These are phyloP conservation scores for Holcopasites calliopsidis DNA, from an alignment of 1,140 invertebrate species.

Conservation along the genomic window DNA sequence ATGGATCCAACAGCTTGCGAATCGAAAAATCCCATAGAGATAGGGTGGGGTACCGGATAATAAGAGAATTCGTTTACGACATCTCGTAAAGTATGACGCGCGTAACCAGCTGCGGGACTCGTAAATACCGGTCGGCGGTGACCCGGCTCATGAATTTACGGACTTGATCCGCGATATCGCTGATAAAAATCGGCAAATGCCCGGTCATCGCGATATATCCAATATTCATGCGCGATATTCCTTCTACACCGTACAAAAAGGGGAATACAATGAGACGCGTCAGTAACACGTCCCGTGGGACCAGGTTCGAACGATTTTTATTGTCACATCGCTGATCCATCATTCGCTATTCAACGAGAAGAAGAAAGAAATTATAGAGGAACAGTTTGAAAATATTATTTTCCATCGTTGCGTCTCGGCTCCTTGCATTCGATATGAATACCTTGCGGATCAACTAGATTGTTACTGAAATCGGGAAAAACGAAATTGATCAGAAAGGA, in stretches of 20 bases:
- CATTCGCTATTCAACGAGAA: too few relatives aligned
- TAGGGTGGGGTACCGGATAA: slow-evolving; percentile 28
- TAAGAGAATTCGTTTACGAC: slow-evolving; percentile 53
- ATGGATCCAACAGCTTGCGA: neutral
- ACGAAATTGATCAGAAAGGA: too few relatives aligned
- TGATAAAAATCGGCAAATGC: slow-evolving; percentile 38
- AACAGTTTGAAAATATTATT: neutral
- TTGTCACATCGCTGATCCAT: neutral
- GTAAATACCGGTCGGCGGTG: slow-evolving; percentile 44
- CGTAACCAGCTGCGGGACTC: slow-evolving; percentile 40
- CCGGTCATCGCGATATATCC: neutral
- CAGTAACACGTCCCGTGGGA: neutral
- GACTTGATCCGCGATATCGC: slow-evolving; percentile 29
- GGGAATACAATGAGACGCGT: neutral
- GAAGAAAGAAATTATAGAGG: neutral
- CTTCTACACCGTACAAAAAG: too few relatives aligned
- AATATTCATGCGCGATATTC: too few relatives aligned
- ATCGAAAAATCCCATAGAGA: neutral
- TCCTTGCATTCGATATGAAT: neutral
- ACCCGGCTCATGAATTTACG: slow-evolving; percentile 46
- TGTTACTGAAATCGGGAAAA: neutral
- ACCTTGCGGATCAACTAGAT: neutral
- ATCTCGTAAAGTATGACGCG: slow-evolving; percentile 46
- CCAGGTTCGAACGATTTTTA: slow-evolving; percentile 2
- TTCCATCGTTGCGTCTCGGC: neutral